Conservation (phyloP, 2,113 vertebrate genomes). For the Paracanthobrama guichenoti region DNA sequence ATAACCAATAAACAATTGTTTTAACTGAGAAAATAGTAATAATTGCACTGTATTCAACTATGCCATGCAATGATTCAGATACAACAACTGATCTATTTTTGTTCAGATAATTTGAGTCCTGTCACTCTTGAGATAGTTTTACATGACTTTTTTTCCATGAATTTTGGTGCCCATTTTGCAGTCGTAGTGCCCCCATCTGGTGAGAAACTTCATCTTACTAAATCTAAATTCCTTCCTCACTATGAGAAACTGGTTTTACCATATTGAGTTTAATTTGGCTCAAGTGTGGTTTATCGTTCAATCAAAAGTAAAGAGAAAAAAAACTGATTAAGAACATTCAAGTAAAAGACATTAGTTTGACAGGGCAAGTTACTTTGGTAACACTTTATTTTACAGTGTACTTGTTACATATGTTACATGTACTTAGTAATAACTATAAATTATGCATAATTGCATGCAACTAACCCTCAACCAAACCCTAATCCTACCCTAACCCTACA, state of each 20-base stretch:
- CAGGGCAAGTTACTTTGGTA: not conserved
- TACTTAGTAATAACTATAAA: too few relatives aligned
- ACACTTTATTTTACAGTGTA: too few relatives aligned
- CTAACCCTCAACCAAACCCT: too few relatives aligned
- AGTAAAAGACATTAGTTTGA: not conserved
- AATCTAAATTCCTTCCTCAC: not conserved
- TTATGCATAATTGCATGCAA: too few relatives aligned
- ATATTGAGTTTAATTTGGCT: not conserved
- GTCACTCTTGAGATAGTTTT: conserved; percentile 24
- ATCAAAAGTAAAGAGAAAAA: too few relatives aligned
- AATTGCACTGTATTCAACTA: not conserved
- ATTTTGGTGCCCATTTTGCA: conserved; percentile 47
- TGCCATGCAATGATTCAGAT: not conserved
- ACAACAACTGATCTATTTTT: not conserved
- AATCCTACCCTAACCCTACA: too few relatives aligned
- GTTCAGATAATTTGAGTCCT: not conserved
- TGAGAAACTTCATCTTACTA: conserved; percentile 20
- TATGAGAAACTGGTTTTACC: not conserved
- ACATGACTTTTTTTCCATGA: conserved; percentile 23
- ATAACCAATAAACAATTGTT: not conserved
- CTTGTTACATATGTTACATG: too few relatives aligned
- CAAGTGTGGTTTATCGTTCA: not conserved
- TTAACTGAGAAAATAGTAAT: not conserved
- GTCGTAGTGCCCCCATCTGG: conserved; percentile 62
- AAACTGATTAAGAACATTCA: too few relatives aligned